Conservation (phyloP, 2,113 vertebrate species). For the Tychaedon coryphoeus region DNA sequence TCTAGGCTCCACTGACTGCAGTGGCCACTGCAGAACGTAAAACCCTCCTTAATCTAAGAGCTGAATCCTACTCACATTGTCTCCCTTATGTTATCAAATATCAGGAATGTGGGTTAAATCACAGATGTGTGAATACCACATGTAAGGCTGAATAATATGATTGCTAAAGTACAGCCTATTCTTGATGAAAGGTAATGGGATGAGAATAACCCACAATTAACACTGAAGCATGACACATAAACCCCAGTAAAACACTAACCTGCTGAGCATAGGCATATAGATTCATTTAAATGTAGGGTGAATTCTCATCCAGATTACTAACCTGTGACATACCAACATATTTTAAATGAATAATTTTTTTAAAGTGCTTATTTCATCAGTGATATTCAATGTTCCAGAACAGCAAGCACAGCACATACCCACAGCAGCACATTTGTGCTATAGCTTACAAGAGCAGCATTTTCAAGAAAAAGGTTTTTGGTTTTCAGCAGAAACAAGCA, state of each 20-base stretch:
- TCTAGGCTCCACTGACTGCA: background rate
- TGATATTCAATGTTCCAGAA: background rate
- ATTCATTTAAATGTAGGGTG: background rate
- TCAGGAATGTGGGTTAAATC: background rate
- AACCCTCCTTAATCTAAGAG: background rate
- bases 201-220: conserved; percentile 14
- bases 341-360: background rate
- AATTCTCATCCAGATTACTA: background rate
- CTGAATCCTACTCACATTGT: background rate
- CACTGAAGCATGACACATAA: background rate
- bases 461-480: background rate
- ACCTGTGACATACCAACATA: background rate
- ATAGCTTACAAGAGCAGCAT: background rate
- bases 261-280: background rate
- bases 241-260: background rate
- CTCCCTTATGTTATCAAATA: background rate
- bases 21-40: background rate
- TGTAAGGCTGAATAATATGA: background rate
- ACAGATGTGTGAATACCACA: background rate
- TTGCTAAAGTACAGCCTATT: background rate
- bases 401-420: background rate
- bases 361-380: background rate
- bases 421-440: background rate
- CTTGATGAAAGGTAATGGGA: background rate
- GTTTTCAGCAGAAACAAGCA: background rate